These are phyloP conservation scores for Synanthedon andrenaeformis DNA, from an alignment of 2,888 invertebrate species.

Conservation along the genomic window DNA sequence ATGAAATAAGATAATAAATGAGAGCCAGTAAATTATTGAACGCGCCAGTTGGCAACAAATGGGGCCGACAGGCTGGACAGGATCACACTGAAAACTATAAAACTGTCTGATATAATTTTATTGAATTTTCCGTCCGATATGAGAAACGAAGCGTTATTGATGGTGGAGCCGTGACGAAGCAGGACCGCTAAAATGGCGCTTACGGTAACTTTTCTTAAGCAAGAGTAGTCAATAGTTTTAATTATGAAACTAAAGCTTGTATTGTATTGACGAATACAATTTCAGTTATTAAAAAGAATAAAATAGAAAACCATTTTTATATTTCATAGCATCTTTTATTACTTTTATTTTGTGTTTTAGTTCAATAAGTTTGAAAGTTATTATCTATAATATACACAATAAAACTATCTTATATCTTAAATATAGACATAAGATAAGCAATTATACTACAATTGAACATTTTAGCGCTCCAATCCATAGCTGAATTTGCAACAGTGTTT, in stretches of 20 bases:
- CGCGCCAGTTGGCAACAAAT: conserved; percentile 19
- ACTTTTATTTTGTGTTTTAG: too few species aligned
- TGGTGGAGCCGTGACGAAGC: conserved; percentile 43
- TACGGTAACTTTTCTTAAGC: neutral
- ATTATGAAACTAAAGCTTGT: too few species aligned
- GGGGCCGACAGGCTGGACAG: conserved; percentile 21
- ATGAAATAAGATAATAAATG: neutral
- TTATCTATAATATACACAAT: too few species aligned
- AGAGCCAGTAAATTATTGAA: neutral
- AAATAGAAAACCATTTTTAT: too few species aligned
- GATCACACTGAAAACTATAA: conserved; percentile 37
- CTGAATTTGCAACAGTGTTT: conserved; percentile 23
- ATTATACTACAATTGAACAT: neutral
- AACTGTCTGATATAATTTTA: conserved; percentile 55
- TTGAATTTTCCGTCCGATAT: conserved; percentile 60
- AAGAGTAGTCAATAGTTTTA: too few species aligned
- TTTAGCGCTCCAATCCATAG: neutral
- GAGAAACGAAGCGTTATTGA: conserved; percentile 52
- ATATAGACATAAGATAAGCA: too few species aligned
- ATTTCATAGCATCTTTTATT: too few species aligned
- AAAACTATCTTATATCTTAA: too few species aligned
- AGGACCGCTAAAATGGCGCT: conserved; percentile 24
- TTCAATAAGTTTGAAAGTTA: too few species aligned
- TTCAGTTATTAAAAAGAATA: too few species aligned
- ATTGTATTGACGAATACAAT: too few species aligned